Evolutionary conservation across 2,888 invertebrate genomes (phyloP), one percentile per base, ranked within the genome.

Genomic region (Drosophila robusta): DNA sequence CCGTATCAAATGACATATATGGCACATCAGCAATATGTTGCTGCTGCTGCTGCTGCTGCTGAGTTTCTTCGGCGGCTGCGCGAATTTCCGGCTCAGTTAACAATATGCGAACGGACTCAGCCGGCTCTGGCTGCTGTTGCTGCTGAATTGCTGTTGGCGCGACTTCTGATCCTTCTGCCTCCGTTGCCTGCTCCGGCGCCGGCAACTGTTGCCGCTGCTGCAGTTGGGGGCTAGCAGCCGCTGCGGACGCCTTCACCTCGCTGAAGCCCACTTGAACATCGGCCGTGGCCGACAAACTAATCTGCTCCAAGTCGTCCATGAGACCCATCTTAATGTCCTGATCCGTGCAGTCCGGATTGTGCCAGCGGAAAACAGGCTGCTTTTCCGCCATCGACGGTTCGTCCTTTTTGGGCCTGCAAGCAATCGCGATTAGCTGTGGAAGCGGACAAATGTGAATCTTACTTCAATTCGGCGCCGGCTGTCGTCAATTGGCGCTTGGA

Each of bases 331-430:
- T 69, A 3, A 47, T 29, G 5, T 42, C 41, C 2, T 16, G 8
- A 4, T 56, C 54, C 7, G 7, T 46, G 8, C 3, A 29, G 14
- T 67, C 18, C 1, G 87, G 87, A 41, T 64, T 57, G 24, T 89
- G 81, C 87, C 87, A 82, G 6, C 70, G 67, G 24, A 78, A 57
- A 2, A 49, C n/a, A 11, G 61, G 44, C 14, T 61, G 29, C 2
- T 8, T 12, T 0, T 29, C 24, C 9, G 14, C 8, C 14, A 41
- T 7, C 44, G 42, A 5, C 36, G 54, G 34, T 12, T 36, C 18
- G 7, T 34, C 29, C 0, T 26, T n/a, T 8, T 6, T 5, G 0
- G 9, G 16, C 0, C 78, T 73, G 24, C 4, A 45, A 50, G 0
- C 9, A 41, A 16, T 36, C 1, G 1, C 29, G 8, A 38, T 16